A percentile compares a stretch with the other conserved stretches of the same genome.
Conservation (phyloP, 37 sponge, comb jelly and placozoan genomes). For the Eunapius fragilis region DNA sequence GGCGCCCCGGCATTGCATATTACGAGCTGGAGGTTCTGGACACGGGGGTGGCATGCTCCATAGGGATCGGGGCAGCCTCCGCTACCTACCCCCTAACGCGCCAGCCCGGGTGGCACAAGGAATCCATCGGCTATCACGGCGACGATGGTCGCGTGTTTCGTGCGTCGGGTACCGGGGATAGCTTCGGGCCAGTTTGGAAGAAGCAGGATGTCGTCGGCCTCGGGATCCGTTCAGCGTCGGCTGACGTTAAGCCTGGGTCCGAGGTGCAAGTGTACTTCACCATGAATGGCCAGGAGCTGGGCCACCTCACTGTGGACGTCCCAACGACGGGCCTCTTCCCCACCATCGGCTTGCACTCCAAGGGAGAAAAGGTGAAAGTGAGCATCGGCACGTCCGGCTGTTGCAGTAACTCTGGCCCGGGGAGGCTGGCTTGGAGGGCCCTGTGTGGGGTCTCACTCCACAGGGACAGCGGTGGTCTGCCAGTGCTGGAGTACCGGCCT, state of each 20-base stretch:
- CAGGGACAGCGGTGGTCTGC: neutral
- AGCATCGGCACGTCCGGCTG: neutral
- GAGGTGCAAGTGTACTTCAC: conserved; percentile 60
- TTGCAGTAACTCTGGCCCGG: neutral
- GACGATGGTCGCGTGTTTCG: conserved; percentile 57
- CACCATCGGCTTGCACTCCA: conserved; percentile 45
- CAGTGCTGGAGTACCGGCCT: neutral
- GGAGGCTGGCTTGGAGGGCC: conserved; percentile 30
- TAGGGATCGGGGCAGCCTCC: conserved; percentile 46
- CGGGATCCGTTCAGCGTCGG: conserved; percentile 26
- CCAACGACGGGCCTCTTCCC: conserved; percentile 49
- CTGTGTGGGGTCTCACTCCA: conserved; percentile 43
- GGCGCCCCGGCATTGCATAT: conserved; percentile 18
- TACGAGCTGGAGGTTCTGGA: conserved; percentile 60
- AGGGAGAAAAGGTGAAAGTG: conserved; percentile 52
- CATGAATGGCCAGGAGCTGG: conserved; percentile 56
- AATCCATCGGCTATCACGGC: conserved; percentile 65
- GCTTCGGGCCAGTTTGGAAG: conserved; percentile 59
- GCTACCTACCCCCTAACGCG: conserved; percentile 26
- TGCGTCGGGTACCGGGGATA: conserved; percentile 1
- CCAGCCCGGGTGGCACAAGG: conserved; percentile 49
- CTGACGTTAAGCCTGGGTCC: neutral
- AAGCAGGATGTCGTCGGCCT: conserved; percentile 47
- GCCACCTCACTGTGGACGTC: conserved; percentile 38
- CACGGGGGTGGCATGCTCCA: conserved; percentile 8